Conservation (phyloP, 2,797 vertebrate species). For the Onychomys arenicola region DNA sequence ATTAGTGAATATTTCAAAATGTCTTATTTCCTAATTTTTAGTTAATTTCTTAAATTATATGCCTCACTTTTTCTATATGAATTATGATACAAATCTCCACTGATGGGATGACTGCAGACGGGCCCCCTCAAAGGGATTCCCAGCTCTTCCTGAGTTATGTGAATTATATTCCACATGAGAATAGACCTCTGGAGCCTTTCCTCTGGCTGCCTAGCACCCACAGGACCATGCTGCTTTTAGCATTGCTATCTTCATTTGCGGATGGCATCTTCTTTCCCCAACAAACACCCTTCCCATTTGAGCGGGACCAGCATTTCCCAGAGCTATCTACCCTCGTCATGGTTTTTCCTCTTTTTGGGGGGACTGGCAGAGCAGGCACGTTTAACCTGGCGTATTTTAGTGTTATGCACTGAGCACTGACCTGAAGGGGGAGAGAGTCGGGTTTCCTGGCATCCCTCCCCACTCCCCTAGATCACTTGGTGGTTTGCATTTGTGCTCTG, state of each 20-base stretch:
- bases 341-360: neutral
- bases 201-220: neutral
- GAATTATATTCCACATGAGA: neutral
- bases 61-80: slow-evolving; percentile 27
- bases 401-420: neutral
- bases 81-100: neutral
- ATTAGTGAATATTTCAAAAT: neutral
- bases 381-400: neutral
- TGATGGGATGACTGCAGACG: neutral
- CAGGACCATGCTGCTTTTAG: neutral
- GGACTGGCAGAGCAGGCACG: neutral
- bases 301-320: neutral
- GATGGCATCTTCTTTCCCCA: neutral
- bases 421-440: neutral
- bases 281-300: neutral
- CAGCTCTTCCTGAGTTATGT: neutral
- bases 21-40: slow-evolving; percentile 29
- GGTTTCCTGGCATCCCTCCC: neutral
- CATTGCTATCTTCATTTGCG: neutral
- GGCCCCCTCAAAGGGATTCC: neutral
- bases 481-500: neutral
- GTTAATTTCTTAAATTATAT: slow-evolving; percentile 32
- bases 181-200: neutral
- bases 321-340: neutral
- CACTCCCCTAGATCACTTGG: neutral